A percentile compares a stretch with the other conserved stretches of the same genome.
Evolutionary conservation across 2,797 vertebrate genomes (phyloP).

Genomic region (Mareca penelope): DNA sequence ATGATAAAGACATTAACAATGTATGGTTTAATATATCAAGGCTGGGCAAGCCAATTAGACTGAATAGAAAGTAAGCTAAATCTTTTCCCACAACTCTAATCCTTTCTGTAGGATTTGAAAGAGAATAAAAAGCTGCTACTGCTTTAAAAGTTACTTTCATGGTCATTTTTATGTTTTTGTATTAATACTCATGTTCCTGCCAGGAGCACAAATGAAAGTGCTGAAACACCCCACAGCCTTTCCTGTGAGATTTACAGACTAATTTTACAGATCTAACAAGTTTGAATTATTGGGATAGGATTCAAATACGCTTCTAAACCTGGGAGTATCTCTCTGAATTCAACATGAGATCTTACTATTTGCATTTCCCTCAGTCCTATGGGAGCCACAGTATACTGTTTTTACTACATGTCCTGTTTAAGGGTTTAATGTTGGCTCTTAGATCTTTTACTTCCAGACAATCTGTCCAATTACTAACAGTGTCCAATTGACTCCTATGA

Average conservation of each 20-base stretch:
- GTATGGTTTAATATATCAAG: slow-evolving; percentile 51
- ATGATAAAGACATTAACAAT: slow-evolving; percentile 54
- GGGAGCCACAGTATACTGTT: neutral
- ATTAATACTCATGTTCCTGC: slow-evolving; percentile 38
- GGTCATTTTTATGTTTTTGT: slow-evolving; percentile 62
- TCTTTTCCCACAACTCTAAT: slow-evolving; percentile 64
- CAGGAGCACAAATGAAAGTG: slow-evolving; percentile 51
- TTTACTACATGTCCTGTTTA: neutral
- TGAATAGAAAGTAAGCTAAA: slow-evolving; percentile 61
- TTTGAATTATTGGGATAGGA: slow-evolving; percentile 35
- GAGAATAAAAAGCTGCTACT: slow-evolving; percentile 50
- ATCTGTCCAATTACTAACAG: slow-evolving; percentile 2
- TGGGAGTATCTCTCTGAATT: slow-evolving; percentile 16
- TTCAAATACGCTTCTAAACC: slow-evolving; percentile 50
- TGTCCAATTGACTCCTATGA: slow-evolving; percentile 8
- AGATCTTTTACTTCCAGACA: slow-evolving; percentile 27
- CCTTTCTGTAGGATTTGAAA: slow-evolving; percentile 62
- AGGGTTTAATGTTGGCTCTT: slow-evolving; percentile 5
- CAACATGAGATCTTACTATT: neutral
- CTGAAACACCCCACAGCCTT: slow-evolving; percentile 33
- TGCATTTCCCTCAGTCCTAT: neutral
- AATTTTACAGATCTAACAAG: slow-evolving; percentile 56
- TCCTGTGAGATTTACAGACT: slow-evolving; percentile 49
- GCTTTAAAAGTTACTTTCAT: slow-evolving; percentile 66
- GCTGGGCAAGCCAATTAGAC: slow-evolving; percentile 48